Evolutionary conservation across 2,113 vertebrate genomes (phyloP).

Genomic region (Eublepharis macularius): DNA sequence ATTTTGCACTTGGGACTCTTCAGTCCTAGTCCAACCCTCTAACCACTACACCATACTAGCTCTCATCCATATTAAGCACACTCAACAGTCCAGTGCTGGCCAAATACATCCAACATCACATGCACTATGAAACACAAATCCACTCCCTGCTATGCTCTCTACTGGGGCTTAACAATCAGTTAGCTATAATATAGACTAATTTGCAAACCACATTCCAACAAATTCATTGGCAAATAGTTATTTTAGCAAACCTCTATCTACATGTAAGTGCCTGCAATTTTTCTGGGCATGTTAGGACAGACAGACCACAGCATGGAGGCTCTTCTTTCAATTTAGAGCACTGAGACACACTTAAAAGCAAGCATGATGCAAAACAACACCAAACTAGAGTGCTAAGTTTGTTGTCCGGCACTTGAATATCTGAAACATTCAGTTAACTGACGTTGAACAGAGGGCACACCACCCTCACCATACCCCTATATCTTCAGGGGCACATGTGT

Average conservation of each 20-base stretch:
- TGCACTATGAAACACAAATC: background rate
- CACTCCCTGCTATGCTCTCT: background rate
- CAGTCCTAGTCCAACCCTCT: too few relatives aligned
- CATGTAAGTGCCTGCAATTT: background rate
- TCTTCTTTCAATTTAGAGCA: background rate
- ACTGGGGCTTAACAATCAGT: background rate
- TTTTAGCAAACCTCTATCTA: background rate
- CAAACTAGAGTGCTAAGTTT: background rate
- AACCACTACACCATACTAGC: background rate
- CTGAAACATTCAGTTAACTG: too few relatives aligned
- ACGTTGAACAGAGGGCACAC: too few relatives aligned
- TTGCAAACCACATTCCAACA: background rate
- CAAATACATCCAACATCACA: background rate
- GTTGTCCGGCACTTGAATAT: too few relatives aligned
- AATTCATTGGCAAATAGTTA: background rate
- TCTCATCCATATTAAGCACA: too few relatives aligned
- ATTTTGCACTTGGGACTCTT: too few relatives aligned
- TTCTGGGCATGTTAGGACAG: background rate
- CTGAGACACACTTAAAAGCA: background rate
- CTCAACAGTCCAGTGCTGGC: background rate
- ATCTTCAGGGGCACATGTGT: too few relatives aligned
- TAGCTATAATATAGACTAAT: background rate
- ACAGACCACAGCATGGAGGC: background rate
- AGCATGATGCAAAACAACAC: background rate
- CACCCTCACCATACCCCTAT: too few relatives aligned